phyloP scores from a whole-genome alignment of 2,797 vertebrate genomes.

The Vipera ursinii region DNA sequence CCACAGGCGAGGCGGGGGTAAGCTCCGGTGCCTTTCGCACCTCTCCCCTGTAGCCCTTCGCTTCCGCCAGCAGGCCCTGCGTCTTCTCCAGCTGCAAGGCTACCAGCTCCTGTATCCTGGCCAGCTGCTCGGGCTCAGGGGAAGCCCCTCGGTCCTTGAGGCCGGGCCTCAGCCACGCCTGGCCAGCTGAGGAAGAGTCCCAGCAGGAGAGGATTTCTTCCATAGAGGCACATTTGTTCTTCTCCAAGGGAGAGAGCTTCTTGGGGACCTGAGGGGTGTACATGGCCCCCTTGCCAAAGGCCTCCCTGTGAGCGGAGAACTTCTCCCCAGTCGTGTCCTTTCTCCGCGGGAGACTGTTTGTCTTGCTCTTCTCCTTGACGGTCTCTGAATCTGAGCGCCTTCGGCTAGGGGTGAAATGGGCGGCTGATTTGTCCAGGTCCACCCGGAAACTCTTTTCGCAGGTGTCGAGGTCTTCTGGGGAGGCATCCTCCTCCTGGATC shows the following conservation, averaged over 20 bases:
- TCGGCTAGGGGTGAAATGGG: constrained; percentile 61
- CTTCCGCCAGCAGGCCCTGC: constrained; percentile 84
- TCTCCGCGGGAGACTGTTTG: constrained; percentile 72
- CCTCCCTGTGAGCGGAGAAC: constrained; percentile 60
- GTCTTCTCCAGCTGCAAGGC: constrained; percentile 87
- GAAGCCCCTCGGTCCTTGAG: constrained; percentile 53
- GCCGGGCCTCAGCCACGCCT: constrained; percentile 48
- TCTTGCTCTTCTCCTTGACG: constrained; percentile 63
- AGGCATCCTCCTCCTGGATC: constrained; percentile 87
- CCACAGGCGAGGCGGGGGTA: constrained; percentile 9
- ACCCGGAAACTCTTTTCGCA: constrained; percentile 80
- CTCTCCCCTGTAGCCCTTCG: constrained; percentile 77
- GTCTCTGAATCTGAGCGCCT: constrained; percentile 73
- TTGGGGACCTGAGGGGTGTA: constrained; percentile 77
- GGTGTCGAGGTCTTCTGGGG: constrained; percentile 59
- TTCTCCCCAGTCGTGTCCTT: constrained; percentile 67
- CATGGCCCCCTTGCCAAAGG: constrained; percentile 73
- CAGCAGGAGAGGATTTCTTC: constrained; percentile 84
- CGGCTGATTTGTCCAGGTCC: constrained; percentile 74
- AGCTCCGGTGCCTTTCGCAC: constrained; percentile 72
- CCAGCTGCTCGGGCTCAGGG: constrained; percentile 55
- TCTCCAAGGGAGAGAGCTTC: constrained; percentile 71
- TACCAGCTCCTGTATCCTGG: constrained; percentile 85
- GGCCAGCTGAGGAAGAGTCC: constrained; percentile 58
- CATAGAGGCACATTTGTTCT: constrained; percentile 88